A percentile compares a stretch with the other conserved stretches of the same genome.
Evolutionary conservation across 2,888 invertebrate species (phyloP).

Genomic region (Agelastica alni): DNA sequence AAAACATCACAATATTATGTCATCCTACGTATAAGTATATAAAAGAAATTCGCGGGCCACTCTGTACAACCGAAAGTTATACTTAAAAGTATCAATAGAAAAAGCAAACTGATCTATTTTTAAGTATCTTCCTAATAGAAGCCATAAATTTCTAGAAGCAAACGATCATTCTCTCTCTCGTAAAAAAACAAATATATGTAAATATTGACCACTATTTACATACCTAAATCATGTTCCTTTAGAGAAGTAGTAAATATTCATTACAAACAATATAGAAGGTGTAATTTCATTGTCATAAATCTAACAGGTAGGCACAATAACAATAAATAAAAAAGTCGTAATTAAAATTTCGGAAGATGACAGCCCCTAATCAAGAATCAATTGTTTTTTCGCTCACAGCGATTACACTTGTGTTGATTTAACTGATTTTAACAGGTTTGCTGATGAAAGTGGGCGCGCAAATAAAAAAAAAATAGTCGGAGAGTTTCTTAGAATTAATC

Average conservation of each 20-base stretch:
- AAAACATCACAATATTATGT: too few relatives aligned
- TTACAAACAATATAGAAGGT: slow-evolving; percentile 21
- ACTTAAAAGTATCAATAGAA: too few relatives aligned
- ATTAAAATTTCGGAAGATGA: slow-evolving; percentile 28
- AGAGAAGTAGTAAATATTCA: slow-evolving; percentile 20
- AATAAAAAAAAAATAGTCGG: too few relatives aligned
- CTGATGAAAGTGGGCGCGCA: slow-evolving; percentile 12
- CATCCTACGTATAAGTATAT: too few relatives aligned
- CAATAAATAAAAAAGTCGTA: slow-evolving; percentile 28
- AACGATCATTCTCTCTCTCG: background rate
- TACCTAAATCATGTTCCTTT: background rate
- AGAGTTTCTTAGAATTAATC: background rate
- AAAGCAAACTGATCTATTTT: too few relatives aligned
- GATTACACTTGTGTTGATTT: slow-evolving; percentile 11
- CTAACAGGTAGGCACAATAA: slow-evolving; percentile 17
- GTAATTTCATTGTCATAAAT: slow-evolving; percentile 21
- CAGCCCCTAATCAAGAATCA: slow-evolving; percentile 26
- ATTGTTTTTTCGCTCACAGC: slow-evolving; percentile 24
- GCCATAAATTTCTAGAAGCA: background rate
- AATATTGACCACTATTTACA: background rate
- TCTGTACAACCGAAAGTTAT: too few relatives aligned
- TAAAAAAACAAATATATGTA: slow-evolving; percentile 9
- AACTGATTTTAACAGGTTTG: slow-evolving; percentile 15
- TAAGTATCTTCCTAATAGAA: too few relatives aligned
- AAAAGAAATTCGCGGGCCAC: too few relatives aligned